Percentiles rank a stretch among this genome's conserved stretches.
These are phyloP conservation scores for Bicyclus anynana DNA, from an alignment of 1,140 invertebrate genomes.

Conservation along the genomic window DNA sequence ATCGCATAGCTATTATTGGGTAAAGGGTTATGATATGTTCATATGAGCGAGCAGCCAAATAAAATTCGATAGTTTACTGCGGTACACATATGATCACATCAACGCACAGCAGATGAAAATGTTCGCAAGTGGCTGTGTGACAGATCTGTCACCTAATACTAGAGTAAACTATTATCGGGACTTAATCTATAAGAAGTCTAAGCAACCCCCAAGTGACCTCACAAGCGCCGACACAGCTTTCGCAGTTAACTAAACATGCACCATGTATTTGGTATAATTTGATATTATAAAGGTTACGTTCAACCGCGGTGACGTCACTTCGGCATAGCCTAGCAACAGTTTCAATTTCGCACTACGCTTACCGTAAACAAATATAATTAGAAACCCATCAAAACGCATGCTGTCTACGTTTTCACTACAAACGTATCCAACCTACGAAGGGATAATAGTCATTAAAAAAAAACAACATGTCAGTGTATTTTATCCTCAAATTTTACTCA, in stretches of 20 bases:
- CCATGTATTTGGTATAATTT: neutral
- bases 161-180: slow-evolving; percentile 57
- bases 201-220: slow-evolving; percentile 26
- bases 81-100: slow-evolving; percentile 16
- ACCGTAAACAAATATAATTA: slow-evolving; percentile 49
- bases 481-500: slow-evolving; percentile 68
- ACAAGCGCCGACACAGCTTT: neutral
- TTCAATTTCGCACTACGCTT: slow-evolving; percentile 63
- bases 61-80: neutral
- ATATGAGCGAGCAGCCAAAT: slow-evolving; percentile 7
- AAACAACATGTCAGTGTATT: slow-evolving; percentile 67
- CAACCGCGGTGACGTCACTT: slow-evolving; percentile 19
- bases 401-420: slow-evolving; percentile 20
- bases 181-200: slow-evolving; percentile 49
- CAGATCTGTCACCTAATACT: slow-evolving; percentile 67
- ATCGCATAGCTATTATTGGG: slow-evolving; percentile 33
- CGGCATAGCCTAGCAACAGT: slow-evolving; percentile 39
- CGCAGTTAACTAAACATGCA: neutral
- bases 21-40: slow-evolving; percentile 5
- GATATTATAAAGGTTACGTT: neutral
- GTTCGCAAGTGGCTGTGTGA: slow-evolving; percentile 56
- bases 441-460: slow-evolving; percentile 56
- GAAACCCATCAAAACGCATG: slow-evolving; percentile 40
- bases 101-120: slow-evolving; percentile 42
- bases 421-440: slow-evolving; percentile 37